Conservation (phyloP, 2,888 invertebrate genomes). For the Sesia apiformis region DNA sequence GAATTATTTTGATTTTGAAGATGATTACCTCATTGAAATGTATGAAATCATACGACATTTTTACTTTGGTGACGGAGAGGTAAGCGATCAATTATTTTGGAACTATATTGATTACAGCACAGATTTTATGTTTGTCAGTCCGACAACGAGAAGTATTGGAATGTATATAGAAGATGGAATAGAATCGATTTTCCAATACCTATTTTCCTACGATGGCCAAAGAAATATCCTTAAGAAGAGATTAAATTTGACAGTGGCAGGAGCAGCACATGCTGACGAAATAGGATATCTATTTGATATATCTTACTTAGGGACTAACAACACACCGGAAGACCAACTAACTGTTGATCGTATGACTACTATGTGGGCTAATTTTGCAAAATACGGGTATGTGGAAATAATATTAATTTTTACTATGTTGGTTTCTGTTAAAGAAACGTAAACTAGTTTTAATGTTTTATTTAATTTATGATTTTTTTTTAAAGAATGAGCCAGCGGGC, state of each 20-base stretch:
- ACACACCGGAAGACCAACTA: conserved; percentile 4
- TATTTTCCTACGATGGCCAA: conserved; percentile 36
- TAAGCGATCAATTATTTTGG: conserved; percentile 17
- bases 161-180: conserved; percentile 16
- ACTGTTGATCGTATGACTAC: conserved; percentile 10
- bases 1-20: conserved; percentile 13
- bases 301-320: background rate
- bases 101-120: conserved; percentile 25
- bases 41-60: conserved; percentile 19
- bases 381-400: conserved; percentile 7
- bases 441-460: too few relatives aligned
- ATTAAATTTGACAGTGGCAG: conserved; percentile 16
- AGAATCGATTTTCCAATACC: conserved; percentile 26
- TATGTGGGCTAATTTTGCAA: conserved; percentile 13
- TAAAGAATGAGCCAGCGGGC: too few relatives aligned
- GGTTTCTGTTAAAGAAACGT: too few relatives aligned
- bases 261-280: conserved; percentile 30
- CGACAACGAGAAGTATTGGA: conserved; percentile 24
- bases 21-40: conserved; percentile 13
- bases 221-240: conserved; percentile 29
- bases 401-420: conserved; percentile 13
- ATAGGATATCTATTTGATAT: conserved; percentile 19
- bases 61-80: conserved; percentile 33
- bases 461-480: too few relatives aligned
- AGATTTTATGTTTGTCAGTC: conserved; percentile 24